A percentile compares a stretch with the other conserved stretches of the same genome.
Evolutionary conservation across 2,797 vertebrate species (phyloP).

Genomic region (Hephaestus fuliginosus): DNA sequence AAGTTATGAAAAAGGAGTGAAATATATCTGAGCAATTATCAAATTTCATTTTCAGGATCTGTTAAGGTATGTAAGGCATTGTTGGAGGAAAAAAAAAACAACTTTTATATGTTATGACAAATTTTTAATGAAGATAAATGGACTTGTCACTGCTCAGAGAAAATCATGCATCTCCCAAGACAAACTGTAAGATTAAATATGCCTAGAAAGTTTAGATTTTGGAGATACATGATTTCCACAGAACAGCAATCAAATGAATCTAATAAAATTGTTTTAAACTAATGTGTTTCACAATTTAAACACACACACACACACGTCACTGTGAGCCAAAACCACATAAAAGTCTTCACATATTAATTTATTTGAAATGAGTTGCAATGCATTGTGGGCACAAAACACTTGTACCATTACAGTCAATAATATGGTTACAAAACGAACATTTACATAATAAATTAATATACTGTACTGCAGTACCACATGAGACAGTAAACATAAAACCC

Average conservation of each 20-base stretch:
- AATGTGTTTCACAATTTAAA: too few species aligned
- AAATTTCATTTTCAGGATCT: neutral
- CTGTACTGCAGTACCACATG: conserved; percentile 78
- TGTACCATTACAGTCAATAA: conserved; percentile 80
- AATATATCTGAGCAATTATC: neutral
- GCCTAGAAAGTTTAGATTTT: neutral
- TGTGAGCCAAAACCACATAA: neutral
- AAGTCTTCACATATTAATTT: conserved; percentile 75
- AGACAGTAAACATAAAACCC: conserved; percentile 79
- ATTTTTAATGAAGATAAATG: neutral
- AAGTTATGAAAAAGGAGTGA: neutral
- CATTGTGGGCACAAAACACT: conserved; percentile 79
- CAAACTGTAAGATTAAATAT: neutral
- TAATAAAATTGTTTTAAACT: conserved; percentile 20
- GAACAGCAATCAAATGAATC: neutral
- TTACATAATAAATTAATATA: conserved; percentile 87
- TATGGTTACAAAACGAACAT: conserved; percentile 84
- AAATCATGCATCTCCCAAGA: neutral
- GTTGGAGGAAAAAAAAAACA: neutral
- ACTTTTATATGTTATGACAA: neutral
- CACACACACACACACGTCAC: neutral
- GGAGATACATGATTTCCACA: neutral
- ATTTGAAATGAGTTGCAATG: conserved; percentile 82
- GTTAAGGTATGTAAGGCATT: neutral
- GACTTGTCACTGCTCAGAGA: neutral